Base-by-base conservation (phyloP, 2,113 vertebrate genomes). In the Picathartes gymnocephalus region DNA sequence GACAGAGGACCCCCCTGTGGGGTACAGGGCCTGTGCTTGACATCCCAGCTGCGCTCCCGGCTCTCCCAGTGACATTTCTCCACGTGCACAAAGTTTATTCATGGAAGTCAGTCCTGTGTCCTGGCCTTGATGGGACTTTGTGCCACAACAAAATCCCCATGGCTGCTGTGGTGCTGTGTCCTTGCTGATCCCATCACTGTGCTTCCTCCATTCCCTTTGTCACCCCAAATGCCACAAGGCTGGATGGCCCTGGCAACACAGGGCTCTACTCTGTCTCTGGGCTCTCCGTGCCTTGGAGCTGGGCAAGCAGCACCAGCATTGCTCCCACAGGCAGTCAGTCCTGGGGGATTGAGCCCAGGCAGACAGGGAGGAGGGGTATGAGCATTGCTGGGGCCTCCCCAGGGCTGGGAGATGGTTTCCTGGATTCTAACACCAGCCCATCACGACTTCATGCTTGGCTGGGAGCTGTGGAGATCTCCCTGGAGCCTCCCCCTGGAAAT, bases 11-110 rank as follows among this genome's bases (percentile, higher is more conserved):
- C 8, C 16, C 18, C 2, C 28, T 0, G 4, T 3, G 1, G 4
- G 24, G 17, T 20, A 2, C 1, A 57, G 45, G 53, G 50, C 6
- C 68, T 3, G 4, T 82, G 58, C 48, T 70, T 50, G 4, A 20
- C 6, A 1, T 27, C 25, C 13, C 4, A 22, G 14, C 31, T 53
- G 62, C 1, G 4, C 28, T 48, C 31, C 19, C 0, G 0, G 5
- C 35, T 76, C 79, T 77, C 25, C 9, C 1, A 0, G 47, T 50
- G 83, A 33, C 57, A 64, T 71, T 90, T 68, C 27, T 80, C 45
- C 54, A 21, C 11, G 80, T 62, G 44, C 27, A 47, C 47, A 24
- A 57, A 45, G 20, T 87, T 71, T 44, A 11, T 64, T 16, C 6
- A 1, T 18, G 40, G 51, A 39, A 86, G 9, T 62, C 30, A 10